These are phyloP conservation scores for Polypedilum vanderplanki DNA, from an alignment of 1,140 invertebrate genomes.

Conservation along the genomic window DNA sequence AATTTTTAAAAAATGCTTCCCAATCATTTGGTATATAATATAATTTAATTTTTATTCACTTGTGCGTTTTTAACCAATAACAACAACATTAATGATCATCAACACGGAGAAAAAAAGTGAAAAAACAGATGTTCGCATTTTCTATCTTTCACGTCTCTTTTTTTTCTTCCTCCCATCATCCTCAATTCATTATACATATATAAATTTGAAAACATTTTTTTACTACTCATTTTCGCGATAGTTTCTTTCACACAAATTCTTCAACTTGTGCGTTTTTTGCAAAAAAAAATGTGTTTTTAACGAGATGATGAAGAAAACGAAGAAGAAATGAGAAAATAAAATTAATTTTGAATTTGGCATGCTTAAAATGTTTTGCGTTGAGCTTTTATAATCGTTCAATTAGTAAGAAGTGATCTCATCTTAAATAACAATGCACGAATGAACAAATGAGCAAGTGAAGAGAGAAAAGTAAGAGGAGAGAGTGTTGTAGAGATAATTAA, in stretches of 20 bases:
- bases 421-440: background rate
- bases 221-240: too few relatives aligned
- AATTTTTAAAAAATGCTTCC: background rate
- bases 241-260: background rate
- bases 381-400: conserved; percentile 19
- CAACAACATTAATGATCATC: too few relatives aligned
- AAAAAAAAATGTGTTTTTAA: background rate
- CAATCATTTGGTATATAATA: too few relatives aligned
- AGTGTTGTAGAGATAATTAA: background rate
- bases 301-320: background rate
- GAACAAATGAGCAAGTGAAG: background rate
- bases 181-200: background rate
- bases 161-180: background rate
- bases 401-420: conserved; percentile 10
- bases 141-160: background rate
- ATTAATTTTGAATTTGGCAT: conserved; percentile 12
- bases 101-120: background rate
- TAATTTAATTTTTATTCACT: too few relatives aligned
- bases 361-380: conserved; percentile 17
- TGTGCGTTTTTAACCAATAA: too few relatives aligned
- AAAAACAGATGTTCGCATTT: conserved; percentile 5
- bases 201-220: too few relatives aligned
- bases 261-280: background rate
- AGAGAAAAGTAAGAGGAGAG: background rate
- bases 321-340: background rate